These are phyloP conservation scores for Phasianus colchicus DNA, from an alignment of 2,113 vertebrate genomes.

Conservation along the genomic window DNA sequence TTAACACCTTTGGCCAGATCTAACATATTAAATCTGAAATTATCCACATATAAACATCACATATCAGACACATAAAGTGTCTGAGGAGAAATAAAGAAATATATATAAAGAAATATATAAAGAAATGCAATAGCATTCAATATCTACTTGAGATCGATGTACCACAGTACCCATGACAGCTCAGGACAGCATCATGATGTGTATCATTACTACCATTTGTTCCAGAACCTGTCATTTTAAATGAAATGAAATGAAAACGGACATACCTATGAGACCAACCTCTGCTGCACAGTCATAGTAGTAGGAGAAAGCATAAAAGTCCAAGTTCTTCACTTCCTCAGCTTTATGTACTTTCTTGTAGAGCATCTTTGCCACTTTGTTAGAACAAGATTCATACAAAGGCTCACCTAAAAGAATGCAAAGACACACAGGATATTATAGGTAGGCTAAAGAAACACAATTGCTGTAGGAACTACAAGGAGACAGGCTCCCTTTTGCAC, in stretches of 20 bases:
- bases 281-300: conserved; percentile 91
- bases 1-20: neutral
- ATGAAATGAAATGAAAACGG: neutral
- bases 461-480: neutral
- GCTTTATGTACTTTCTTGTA: conserved; percentile 80
- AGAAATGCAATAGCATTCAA: neutral
- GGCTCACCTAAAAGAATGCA: conserved; percentile 73
- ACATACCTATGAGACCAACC: conserved; percentile 85
- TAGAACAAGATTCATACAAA: conserved; percentile 83
- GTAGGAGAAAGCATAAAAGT: conserved; percentile 94
- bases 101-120: neutral
- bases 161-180: neutral
- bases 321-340: conserved; percentile 77
- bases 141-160: neutral
- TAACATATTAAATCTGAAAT: neutral
- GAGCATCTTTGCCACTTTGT: conserved; percentile 85
- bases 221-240: neutral
- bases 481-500: neutral
- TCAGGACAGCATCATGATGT: neutral
- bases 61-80: neutral
- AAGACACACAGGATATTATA: neutral
- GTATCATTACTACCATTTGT: neutral
- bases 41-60: neutral
- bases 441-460: neutral
- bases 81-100: neutral